Evolutionary conservation across 2,797 vertebrate genomes (phyloP).

Genomic region (Silurus aristotelis): DNA sequence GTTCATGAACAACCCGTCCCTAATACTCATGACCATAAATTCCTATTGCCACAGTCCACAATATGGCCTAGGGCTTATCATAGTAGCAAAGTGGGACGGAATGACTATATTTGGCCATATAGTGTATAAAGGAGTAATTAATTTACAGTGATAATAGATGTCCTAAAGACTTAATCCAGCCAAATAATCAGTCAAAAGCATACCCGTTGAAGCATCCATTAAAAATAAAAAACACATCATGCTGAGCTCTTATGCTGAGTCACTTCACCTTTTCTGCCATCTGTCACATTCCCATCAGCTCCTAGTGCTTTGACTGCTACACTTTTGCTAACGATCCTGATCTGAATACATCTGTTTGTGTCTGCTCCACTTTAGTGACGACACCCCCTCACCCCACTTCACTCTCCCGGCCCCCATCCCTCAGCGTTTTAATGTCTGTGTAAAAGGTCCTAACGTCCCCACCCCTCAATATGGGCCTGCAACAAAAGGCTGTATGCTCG

Average conservation of each 20-base stretch:
- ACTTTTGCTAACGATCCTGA: constrained; percentile 40
- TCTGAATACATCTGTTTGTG: constrained; percentile 63
- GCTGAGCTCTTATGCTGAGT: not conserved
- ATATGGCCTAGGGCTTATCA: too few relatives aligned
- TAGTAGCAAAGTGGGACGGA: too few relatives aligned
- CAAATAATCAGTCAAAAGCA: not conserved
- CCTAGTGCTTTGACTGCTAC: constrained; percentile 45
- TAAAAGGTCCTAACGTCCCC: constrained; percentile 57
- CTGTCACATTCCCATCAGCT: constrained; percentile 35
- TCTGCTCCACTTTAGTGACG: constrained; percentile 59
- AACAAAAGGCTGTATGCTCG: constrained; percentile 68
- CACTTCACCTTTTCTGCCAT: constrained; percentile 48
- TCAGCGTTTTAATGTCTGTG: constrained; percentile 47
- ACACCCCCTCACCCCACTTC: too few relatives aligned
- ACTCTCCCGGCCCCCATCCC: constrained; percentile 50
- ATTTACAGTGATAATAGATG: not conserved
- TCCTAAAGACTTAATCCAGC: not conserved
- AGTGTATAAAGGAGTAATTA: not conserved
- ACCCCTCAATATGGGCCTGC: constrained; percentile 48
- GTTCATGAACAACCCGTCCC: too few relatives aligned
- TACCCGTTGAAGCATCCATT: not conserved
- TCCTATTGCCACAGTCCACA: too few relatives aligned
- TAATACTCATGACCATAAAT: too few relatives aligned
- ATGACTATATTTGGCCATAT: too few relatives aligned
- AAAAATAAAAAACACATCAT: not conserved